Conservation (phyloP, 2,888 invertebrate genomes). For the Ornithoptera priamus region DNA sequence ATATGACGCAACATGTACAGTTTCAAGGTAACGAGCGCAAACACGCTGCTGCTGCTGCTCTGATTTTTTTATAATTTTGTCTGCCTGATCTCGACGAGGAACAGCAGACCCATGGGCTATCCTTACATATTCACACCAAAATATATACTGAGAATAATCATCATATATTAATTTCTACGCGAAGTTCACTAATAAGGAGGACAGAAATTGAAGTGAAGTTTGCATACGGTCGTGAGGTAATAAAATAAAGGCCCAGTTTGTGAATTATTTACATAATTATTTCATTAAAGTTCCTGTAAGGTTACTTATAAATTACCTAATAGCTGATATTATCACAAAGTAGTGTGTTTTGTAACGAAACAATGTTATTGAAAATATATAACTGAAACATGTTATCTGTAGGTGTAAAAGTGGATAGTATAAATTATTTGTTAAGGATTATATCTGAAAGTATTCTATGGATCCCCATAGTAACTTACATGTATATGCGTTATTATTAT, state of each 20-base stretch:
- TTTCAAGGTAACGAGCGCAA: not conserved
- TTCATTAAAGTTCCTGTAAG: slow-evolving; percentile 13
- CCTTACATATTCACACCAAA: not conserved
- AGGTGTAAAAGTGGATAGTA: not conserved
- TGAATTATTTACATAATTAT: slow-evolving; percentile 17
- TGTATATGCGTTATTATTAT: no score
- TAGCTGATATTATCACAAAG: slow-evolving; percentile 4
- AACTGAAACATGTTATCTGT: not conserved
- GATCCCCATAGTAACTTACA: no score
- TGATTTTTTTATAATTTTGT: not conserved
- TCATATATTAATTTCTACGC: not conserved
- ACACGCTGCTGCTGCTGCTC: not conserved
- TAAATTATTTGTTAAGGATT: no score
- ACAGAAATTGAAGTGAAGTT: not conserved
- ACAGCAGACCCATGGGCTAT: not conserved
- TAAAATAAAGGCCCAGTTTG: slow-evolving; percentile 6
- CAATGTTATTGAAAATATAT: slow-evolving; percentile 2
- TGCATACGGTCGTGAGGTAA: slow-evolving; percentile 14
- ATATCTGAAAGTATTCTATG: no score
- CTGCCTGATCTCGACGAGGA: not conserved
- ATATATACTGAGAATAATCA: not conserved
- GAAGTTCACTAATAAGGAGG: not conserved
- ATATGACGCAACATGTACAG: not conserved
- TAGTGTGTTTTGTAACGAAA: not conserved
- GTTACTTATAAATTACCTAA: slow-evolving; percentile 15